Evolutionary conservation across 2,888 invertebrate genomes (phyloP).

Genomic region (Meteorus cinctellus): DNA sequence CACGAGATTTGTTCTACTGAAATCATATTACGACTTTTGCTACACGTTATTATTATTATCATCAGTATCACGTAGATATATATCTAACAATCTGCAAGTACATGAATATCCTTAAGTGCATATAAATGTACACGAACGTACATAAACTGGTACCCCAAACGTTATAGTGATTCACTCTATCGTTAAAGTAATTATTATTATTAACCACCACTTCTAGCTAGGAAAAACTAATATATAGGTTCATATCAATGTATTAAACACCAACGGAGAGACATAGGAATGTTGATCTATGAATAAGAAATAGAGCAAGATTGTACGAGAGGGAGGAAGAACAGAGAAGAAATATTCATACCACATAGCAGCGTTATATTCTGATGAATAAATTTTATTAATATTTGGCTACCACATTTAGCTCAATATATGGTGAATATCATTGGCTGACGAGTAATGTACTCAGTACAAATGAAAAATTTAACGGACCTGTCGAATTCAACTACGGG

Average conservation of each 20-base stretch:
- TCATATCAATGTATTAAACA: slow-evolving; percentile 44
- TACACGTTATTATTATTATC: slow-evolving; percentile 27
- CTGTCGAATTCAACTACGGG: too few species aligned
- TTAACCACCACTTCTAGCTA: neutral
- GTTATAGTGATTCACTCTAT: neutral
- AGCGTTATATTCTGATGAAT: slow-evolving; percentile 39
- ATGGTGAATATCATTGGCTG: neutral
- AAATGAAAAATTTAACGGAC: too few species aligned
- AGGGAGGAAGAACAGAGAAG: too few species aligned
- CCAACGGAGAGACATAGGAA: slow-evolving; percentile 58
- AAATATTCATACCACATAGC: too few species aligned
- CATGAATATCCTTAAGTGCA: neutral
- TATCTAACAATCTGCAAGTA: neutral
- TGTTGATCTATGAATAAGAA: slow-evolving; percentile 63
- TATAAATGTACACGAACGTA: neutral
- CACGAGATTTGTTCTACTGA: slow-evolving; percentile 53
- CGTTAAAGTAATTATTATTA: neutral
- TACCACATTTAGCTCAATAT: neutral
- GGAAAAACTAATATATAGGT: neutral
- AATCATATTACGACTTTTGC: slow-evolving; percentile 37
- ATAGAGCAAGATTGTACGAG: too few species aligned
- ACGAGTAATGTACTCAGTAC: neutral
- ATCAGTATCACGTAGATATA: neutral
- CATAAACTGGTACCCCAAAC: neutral
- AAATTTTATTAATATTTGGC: slow-evolving; percentile 47